Conservation (phyloP, 2,113 vertebrate genomes). For the Hirundichthys speculiger region DNA sequence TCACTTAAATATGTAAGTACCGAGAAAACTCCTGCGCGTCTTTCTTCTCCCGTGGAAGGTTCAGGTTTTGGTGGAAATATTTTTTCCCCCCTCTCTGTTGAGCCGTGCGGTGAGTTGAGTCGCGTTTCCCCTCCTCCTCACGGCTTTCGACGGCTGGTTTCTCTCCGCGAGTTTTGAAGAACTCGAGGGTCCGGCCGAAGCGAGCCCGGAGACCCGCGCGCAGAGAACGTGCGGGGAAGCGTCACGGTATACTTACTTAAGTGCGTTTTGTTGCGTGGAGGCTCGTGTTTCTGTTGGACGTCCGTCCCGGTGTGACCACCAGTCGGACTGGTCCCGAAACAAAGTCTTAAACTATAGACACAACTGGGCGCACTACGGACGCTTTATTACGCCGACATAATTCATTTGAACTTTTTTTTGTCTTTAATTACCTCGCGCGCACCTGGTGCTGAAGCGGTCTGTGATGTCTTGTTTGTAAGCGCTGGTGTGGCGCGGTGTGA, state of each 20-base stretch:
- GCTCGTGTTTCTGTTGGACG: too few species aligned
- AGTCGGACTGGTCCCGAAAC: too few species aligned
- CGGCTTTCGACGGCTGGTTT: background rate
- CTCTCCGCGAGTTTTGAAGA: conserved; percentile 16
- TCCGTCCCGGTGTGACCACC: too few species aligned
- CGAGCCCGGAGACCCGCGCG: too few species aligned
- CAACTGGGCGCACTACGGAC: too few species aligned
- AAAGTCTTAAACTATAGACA: too few species aligned
- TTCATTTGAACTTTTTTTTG: too few species aligned
- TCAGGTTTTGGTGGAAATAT: conserved; percentile 31
- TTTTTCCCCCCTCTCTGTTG: background rate
- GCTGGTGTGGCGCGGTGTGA: conserved; percentile 50
- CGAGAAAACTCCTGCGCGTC: conserved; percentile 16
- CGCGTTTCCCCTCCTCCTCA: background rate
- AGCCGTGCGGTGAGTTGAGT: conserved; percentile 28
- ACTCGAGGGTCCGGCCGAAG: background rate
- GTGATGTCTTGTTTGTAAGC: background rate
- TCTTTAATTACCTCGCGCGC: background rate
- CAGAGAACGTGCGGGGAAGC: background rate
- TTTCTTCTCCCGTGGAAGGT: conserved; percentile 1
- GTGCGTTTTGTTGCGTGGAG: conserved; percentile 9
- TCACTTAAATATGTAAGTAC: conserved; percentile 80
- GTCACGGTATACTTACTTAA: too few species aligned
- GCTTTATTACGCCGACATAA: too few species aligned
- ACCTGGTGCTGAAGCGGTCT: conserved; percentile 12